Conservation (phyloP, 2,113 vertebrate species). For the Fukomys damarensis region DNA sequence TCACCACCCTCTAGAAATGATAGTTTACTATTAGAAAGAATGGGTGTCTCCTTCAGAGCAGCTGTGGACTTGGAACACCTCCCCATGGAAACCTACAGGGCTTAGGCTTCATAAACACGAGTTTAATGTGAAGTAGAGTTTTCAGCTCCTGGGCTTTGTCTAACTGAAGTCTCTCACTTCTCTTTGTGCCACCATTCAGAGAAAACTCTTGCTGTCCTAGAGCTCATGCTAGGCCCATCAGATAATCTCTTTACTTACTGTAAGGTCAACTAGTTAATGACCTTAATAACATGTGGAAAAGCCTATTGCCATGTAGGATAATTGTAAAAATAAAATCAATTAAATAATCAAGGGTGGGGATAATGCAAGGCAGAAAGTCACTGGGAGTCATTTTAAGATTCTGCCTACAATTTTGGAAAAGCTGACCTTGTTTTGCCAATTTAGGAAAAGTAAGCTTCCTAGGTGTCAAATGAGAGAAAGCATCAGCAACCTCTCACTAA, state of each 20-base stretch:
- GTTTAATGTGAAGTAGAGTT: not conserved
- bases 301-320: not conserved
- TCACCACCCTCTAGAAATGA: not conserved
- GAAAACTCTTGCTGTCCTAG: not conserved
- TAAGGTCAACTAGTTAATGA: not conserved
- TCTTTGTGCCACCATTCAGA: not conserved
- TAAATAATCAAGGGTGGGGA: not conserved
- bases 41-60: too few species aligned
- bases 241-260: not conserved
- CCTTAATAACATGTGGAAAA: not conserved
- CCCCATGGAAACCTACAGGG: not conserved
- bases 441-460: not conserved
- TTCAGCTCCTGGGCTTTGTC: not conserved
- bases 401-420: not conserved
- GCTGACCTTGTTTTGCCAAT: not conserved
- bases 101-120: not conserved
- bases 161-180: not conserved
- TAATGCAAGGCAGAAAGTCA: not conserved
- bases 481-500: not conserved
- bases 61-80: not conserved
- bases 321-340: not conserved
- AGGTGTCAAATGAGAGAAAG: not conserved
- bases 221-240: not conserved
- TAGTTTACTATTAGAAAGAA: not conserved
- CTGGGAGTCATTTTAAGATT: not conserved